These are phyloP conservation scores for Lordiphosa fenestrarum DNA, from an alignment of 2,888 invertebrate genomes.

Conservation along the genomic window DNA sequence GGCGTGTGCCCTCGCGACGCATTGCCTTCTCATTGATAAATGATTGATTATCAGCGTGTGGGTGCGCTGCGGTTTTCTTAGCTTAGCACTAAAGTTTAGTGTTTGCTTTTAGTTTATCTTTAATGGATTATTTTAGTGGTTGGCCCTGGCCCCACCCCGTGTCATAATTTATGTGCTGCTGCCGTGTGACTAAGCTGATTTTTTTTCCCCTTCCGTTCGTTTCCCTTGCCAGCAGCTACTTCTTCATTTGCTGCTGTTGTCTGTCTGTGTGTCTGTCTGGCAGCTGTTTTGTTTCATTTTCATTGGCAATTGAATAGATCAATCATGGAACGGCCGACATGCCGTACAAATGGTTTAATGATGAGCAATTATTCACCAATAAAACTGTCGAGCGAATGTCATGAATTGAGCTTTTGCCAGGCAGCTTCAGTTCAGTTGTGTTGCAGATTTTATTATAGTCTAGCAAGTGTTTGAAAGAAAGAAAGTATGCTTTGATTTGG, in stretches of 20 bases:
- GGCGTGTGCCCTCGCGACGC: conserved; percentile 58
- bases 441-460: neutral
- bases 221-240: neutral
- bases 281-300: conserved; percentile 66
- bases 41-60: conserved; percentile 68
- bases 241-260: conserved; percentile 5
- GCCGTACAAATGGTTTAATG: conserved; percentile 63
- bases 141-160: conserved; percentile 40
- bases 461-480: too few species aligned
- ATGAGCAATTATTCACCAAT: conserved; percentile 72
- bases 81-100: conserved; percentile 66
- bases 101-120: conserved; percentile 72
- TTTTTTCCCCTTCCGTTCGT: conserved; percentile 1
- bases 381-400: conserved; percentile 66
- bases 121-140: conserved; percentile 72
- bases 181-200: conserved; percentile 46
- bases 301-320: conserved; percentile 59
- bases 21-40: conserved; percentile 60
- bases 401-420: conserved; percentile 43
- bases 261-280: conserved; percentile 16
- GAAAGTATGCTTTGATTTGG: too few species aligned
- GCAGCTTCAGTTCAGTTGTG: too few species aligned
- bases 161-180: conserved; percentile 44
- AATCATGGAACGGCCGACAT: conserved; percentile 59
- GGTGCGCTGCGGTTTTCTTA: conserved; percentile 62